phyloP scores from a whole-genome alignment of 2,113 vertebrate species.

The Pimephales promelas region DNA sequence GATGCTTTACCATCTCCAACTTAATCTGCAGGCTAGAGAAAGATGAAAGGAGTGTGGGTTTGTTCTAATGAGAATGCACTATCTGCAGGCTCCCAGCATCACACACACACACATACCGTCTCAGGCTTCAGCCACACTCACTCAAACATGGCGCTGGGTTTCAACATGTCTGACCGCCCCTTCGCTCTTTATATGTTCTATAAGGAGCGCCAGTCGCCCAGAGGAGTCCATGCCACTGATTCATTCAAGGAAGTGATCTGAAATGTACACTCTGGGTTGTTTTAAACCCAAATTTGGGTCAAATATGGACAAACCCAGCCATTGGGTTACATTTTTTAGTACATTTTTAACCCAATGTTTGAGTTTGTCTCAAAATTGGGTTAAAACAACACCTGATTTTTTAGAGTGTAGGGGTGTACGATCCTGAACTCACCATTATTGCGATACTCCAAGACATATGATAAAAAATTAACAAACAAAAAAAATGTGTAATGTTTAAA shows the following conservation, averaged over 20 bases:
- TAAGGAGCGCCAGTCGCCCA: constrained; percentile 18
- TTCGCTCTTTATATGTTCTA: constrained; percentile 6
- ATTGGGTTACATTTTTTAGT: too few species aligned
- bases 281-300: too few species aligned
- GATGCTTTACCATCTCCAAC: constrained; percentile 50
- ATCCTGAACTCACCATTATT: too few species aligned
- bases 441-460: too few species aligned
- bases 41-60: constrained; percentile 63
- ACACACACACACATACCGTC: constrained; percentile 21
- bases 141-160: constrained; percentile 35
- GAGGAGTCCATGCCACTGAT: background rate
- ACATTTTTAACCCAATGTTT: too few species aligned
- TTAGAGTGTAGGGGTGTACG: too few species aligned
- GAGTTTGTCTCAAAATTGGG: too few species aligned
- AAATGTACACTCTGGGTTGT: background rate
- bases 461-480: too few species aligned
- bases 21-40: constrained; percentile 61
- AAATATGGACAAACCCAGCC: too few species aligned
- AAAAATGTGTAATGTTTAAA: too few species aligned
- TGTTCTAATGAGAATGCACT: constrained; percentile 61
- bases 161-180: constrained; percentile 40
- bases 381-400: too few species aligned
- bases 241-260: background rate
- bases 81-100: constrained; percentile 50
- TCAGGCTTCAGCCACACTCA: constrained; percentile 6